Evolutionary conservation across 2,797 vertebrate genomes (phyloP), one percentile per base, ranked within the genome.

Genomic region (Parotocinclus haroldoi): DNA sequence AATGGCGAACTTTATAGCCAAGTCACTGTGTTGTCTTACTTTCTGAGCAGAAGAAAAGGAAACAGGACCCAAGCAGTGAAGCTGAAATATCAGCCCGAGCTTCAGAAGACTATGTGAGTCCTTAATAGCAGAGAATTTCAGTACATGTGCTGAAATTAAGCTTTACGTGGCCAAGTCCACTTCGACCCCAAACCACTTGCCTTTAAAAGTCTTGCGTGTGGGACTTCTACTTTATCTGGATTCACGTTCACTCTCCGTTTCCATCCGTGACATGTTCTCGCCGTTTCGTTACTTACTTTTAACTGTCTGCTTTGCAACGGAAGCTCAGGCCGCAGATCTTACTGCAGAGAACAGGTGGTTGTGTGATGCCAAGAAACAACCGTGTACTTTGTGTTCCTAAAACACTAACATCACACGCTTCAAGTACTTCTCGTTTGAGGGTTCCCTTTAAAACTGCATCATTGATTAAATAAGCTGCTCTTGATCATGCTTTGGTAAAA

Each of bases 31-130:
- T 78, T 27, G 48, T 27, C 17, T 78, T 64, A 73, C 70, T 80
- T 50, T 82, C 13, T 58, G 78, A 82, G 77, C 80, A 91, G 91
- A 92, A 91, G 69, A 91, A 92, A 78, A 87, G 90, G 82, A 92
- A 92, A 83, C 91, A 92, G 81, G 87, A 90, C 36, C 77, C 81
- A 1, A 55, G 70, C 39, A 69, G 78, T 66, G 83, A 81, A 75
- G 74, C 68, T 64, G 78, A 78, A 44, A 66, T 77, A 73, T 82
- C 76, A 66, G 79, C 78, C 71, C 76, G 85, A 79, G 85, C 86
- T 72, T 63, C 63, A 45, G 89, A 91, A 80, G 89, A 89, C 81
- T 86, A 84, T 70, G 60, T 79, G 76, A 79, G 78, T 75, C 60
- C n/a, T 68, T 54, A 9, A 58, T 40, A 60, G 53, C 46, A 44